Evolutionary conservation across 2,797 vertebrate genomes (phyloP).

Genomic region (Cyprinella venusta): DNA sequence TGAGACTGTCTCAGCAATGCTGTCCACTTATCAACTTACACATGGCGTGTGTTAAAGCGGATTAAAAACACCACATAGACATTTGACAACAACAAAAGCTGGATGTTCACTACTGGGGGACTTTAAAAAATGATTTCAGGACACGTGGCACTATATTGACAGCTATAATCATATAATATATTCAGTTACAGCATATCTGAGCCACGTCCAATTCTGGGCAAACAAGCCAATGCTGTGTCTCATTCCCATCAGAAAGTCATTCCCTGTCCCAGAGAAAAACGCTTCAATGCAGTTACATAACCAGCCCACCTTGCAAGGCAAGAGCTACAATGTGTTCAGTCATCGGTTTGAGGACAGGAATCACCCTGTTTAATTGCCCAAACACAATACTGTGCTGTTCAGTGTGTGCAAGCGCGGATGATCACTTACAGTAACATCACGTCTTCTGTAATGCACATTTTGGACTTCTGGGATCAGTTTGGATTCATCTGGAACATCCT

Average conservation of each 20-base stretch:
- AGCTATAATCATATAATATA: neutral
- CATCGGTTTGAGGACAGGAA: slow-evolving; percentile 67
- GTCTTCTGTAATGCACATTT: neutral
- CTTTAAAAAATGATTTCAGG: slow-evolving; percentile 18
- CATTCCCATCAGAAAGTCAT: slow-evolving; percentile 71
- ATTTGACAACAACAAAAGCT: no score
- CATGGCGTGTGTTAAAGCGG: no score
- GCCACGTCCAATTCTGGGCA: slow-evolving; percentile 64
- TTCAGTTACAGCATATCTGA: slow-evolving; percentile 62
- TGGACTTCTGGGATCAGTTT: neutral
- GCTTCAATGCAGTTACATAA: slow-evolving; percentile 68
- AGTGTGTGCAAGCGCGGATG: slow-evolving; percentile 65
- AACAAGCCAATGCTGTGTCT: slow-evolving; percentile 67
- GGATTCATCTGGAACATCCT: neutral
- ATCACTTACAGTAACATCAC: slow-evolving; percentile 10
- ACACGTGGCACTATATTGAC: neutral
- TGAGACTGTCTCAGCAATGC: no score
- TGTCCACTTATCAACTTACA: no score
- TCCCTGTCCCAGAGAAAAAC: slow-evolving; percentile 64
- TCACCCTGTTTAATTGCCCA: slow-evolving; percentile 25
- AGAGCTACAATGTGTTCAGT: slow-evolving; percentile 68
- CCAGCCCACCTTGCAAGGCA: slow-evolving; percentile 75
- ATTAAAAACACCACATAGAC: no score
- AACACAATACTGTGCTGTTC: slow-evolving; percentile 66
- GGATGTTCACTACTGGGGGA: no score